Percentiles rank a stretch among this genome's conserved stretches.
Conservation (phyloP, 2,888 invertebrate genomes). For the Dione juno region DNA sequence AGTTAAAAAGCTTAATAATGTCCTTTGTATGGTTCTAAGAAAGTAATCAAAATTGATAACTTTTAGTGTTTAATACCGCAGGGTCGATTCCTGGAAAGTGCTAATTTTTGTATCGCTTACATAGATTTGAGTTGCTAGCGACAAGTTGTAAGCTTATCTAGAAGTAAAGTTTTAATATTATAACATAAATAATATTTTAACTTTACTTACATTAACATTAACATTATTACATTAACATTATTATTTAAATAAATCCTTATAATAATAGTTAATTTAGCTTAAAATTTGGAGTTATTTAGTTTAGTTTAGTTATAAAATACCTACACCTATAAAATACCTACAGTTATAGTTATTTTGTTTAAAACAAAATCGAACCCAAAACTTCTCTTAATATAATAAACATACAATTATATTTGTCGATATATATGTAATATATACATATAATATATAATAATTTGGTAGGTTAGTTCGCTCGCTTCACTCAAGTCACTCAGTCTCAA, state of each 20-base stretch:
- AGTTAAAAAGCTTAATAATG: neutral
- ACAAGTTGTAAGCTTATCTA: neutral
- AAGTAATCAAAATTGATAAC: neutral
- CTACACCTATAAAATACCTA: too few relatives aligned
- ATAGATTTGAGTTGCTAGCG: neutral
- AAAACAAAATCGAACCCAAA: neutral
- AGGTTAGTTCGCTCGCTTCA: neutral
- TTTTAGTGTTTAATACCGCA: neutral
- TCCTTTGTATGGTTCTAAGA: neutral
- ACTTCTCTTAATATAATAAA: neutral
- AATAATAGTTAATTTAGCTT: too few relatives aligned
- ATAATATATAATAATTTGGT: neutral
- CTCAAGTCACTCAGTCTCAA: neutral
- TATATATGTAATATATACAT: slow-evolving; percentile 1
- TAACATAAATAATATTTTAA: too few relatives aligned
- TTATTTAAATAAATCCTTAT: too few relatives aligned
- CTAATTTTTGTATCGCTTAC: neutral
- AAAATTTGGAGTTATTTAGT: too few relatives aligned
- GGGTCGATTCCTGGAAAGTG: neutral
- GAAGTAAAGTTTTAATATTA: too few relatives aligned
- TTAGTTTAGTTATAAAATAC: too few relatives aligned
- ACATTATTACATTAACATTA: too few relatives aligned
- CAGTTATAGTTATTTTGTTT: too few relatives aligned
- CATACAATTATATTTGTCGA: neutral
- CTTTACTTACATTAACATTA: neutral